A percentile compares a stretch with the other conserved stretches of the same genome.
Conservation (phyloP, 2,888 invertebrate genomes). For the Tinea pellionella region DNA sequence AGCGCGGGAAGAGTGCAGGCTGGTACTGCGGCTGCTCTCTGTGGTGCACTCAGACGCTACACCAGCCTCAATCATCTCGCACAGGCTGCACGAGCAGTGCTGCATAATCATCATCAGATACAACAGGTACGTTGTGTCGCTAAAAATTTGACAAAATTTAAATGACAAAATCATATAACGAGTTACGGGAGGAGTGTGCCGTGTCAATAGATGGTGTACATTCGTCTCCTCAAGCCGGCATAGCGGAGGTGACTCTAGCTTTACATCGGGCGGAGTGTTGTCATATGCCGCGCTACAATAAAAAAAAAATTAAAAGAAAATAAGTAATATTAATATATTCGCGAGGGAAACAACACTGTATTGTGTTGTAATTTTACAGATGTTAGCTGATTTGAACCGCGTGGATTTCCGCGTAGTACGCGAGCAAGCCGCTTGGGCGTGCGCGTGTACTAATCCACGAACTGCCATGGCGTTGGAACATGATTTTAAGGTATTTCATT, state of each 20-base stretch:
- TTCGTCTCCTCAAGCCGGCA: too few relatives aligned
- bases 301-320: too few relatives aligned
- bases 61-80: slow-evolving; percentile 98
- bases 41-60: slow-evolving; percentile 94
- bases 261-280: too few relatives aligned
- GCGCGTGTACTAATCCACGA: slow-evolving; percentile 88
- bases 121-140: slow-evolving; percentile 83
- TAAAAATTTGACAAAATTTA: too few relatives aligned
- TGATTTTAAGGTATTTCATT: slow-evolving; percentile 83
- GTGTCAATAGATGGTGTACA: too few relatives aligned
- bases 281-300: too few relatives aligned
- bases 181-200: too few relatives aligned
- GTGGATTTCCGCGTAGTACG: slow-evolving; percentile 98
- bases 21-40: slow-evolving; percentile 91
- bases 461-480: slow-evolving; percentile 88
- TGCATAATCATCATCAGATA: slow-evolving; percentile 95
- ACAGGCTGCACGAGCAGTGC: slow-evolving; percentile 93
- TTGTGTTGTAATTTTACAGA: too few relatives aligned
- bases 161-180: too few relatives aligned
- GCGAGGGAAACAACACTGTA: too few relatives aligned
- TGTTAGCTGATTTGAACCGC: slow-evolving; percentile 95
- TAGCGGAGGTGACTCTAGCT: too few relatives aligned
- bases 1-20: slow-evolving; percentile 82
- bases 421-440: slow-evolving; percentile 95
- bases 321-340: too few relatives aligned